phyloP scores from a whole-genome alignment of 2,888 invertebrate genomes.

The Troglohyphantes excavatus region DNA sequence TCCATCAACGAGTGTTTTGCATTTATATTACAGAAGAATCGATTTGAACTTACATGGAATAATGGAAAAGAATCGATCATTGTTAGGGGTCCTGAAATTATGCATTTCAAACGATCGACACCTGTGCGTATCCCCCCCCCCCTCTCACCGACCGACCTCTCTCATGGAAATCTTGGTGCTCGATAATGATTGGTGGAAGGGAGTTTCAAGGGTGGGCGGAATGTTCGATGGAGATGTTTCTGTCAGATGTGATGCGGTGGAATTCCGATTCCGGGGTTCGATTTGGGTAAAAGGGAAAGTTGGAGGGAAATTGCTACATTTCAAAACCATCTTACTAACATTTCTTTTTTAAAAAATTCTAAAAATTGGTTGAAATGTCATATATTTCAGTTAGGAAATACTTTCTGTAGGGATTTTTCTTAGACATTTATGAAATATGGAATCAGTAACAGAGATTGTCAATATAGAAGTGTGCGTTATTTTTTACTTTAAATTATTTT shows the following conservation, averaged over 20 bases:
- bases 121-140: conserved; percentile 6
- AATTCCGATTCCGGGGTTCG: not conserved
- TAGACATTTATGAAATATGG: too few species aligned
- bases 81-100: conserved; percentile 54
- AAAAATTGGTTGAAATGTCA: too few species aligned
- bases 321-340: too few species aligned
- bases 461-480: too few species aligned
- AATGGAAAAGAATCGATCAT: conserved; percentile 47
- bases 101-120: not conserved
- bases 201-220: not conserved
- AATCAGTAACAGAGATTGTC: too few species aligned
- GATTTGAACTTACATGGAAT: not conserved
- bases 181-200: not conserved
- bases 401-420: too few species aligned
- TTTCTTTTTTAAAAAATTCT: too few species aligned
- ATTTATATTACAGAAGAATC: conserved; percentile 48
- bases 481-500: too few species aligned
- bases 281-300: not conserved
- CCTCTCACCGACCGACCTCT: not conserved
- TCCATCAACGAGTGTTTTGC: conserved; percentile 56
- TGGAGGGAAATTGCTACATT: too few species aligned
- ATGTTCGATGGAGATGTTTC: not conserved
- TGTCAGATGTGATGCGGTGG: not conserved
- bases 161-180: not conserved
- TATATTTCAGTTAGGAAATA: too few species aligned